Percentiles rank a stretch among this genome's conserved stretches.
These are phyloP conservation scores for Odontothrips loti DNA, from an alignment of 2,888 invertebrate species.

Conservation along the genomic window DNA sequence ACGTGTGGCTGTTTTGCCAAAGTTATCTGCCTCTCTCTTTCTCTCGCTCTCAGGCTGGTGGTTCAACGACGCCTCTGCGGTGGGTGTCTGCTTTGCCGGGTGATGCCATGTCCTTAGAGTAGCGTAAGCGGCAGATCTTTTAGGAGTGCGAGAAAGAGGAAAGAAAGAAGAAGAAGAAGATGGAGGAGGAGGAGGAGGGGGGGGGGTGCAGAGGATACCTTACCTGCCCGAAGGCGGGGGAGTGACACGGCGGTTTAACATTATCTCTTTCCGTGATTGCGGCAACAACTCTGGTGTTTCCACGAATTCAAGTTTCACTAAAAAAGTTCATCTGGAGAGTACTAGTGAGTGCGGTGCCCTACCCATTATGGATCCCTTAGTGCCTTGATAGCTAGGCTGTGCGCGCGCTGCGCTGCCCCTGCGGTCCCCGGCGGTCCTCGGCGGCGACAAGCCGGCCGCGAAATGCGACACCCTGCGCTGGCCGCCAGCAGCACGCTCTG, in stretches of 20 bases:
- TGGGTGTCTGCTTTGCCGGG: too few relatives aligned
- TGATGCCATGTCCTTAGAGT: too few relatives aligned
- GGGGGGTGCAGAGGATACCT: too few relatives aligned
- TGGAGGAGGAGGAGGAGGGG: too few relatives aligned
- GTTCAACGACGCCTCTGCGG: too few relatives aligned
- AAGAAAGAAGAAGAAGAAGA: too few relatives aligned
- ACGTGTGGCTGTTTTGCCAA: too few relatives aligned
- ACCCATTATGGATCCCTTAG: not conserved
- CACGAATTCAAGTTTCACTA: conserved; percentile 11
- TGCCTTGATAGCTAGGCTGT: not conserved
- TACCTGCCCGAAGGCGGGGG: not conserved
- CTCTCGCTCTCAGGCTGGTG: too few relatives aligned
- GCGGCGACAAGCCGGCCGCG: not conserved
- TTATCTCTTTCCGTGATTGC: conserved; percentile 21
- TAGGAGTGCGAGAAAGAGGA: too few relatives aligned
- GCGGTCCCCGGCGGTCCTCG: not conserved
- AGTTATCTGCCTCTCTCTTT: too few relatives aligned
- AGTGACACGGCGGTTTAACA: not conserved
- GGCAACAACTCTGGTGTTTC: conserved; percentile 10
- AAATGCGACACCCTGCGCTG: not conserved
- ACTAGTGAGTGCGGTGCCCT: not conserved
- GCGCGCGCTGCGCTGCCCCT: not conserved
- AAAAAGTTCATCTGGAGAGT: not conserved
- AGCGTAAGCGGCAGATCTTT: too few relatives aligned
- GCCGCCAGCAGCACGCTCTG: too few relatives aligned